Percentiles rank a stretch among this genome's conserved stretches.
phyloP scores from a whole-genome alignment of 2,888 invertebrate genomes.

The Troides helena region DNA sequence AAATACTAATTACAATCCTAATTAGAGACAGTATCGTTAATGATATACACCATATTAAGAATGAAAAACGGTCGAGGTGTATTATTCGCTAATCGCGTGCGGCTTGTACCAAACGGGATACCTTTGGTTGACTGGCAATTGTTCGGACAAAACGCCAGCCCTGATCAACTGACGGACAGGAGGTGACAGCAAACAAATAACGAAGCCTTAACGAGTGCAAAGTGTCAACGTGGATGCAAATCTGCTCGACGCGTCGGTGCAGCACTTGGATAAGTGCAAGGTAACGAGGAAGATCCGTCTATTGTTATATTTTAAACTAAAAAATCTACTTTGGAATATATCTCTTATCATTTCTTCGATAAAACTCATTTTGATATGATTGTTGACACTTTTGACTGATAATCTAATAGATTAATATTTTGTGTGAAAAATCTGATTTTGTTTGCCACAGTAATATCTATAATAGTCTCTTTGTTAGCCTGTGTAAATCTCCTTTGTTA shows the following conservation, averaged over 20 bases:
- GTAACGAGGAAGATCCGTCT: background rate
- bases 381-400: no score
- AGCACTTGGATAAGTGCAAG: constrained; percentile 15
- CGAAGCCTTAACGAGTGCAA: constrained; percentile 72
- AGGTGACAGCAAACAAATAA: constrained; percentile 74
- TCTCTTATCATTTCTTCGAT: no score
- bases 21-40: background rate
- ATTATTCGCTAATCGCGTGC: background rate
- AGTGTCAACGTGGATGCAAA: constrained; percentile 58
- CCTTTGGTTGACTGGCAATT: constrained; percentile 61
- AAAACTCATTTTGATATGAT: no score
- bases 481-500: no score
- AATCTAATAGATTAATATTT: no score
- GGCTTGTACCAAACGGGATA: constrained; percentile 37
- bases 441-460: no score
- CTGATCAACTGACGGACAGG: constrained; percentile 48
- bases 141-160: constrained; percentile 44
- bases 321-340: no score
- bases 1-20: background rate
- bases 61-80: background rate
- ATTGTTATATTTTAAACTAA: no score
- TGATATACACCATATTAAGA: background rate
- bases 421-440: no score
- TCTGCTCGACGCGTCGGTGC: constrained; percentile 30
- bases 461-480: no score